Evolutionary conservation across 2,888 invertebrate species (phyloP), one percentile per base, ranked within the genome.

Genomic region (Noctuana brunneofusca): DNA sequence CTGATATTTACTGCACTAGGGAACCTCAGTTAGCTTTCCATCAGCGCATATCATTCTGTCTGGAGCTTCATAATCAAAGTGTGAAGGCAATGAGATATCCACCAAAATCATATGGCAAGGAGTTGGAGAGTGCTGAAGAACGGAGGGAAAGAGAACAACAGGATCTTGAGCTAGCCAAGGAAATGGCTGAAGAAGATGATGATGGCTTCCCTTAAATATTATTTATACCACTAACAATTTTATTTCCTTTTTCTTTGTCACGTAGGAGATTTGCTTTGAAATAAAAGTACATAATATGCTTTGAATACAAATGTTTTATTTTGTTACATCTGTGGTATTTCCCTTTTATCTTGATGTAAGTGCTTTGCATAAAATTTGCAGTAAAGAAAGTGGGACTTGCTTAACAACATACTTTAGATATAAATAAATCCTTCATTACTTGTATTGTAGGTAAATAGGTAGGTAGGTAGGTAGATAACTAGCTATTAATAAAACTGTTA

Each of bases 41-140:
- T 90, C 97, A 99, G 83, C 94, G 99, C 73, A 99, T 99, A 75
- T 96, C 97, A 1, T 99, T 99, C 86, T 99, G 99, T 79, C 92
- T 99, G 69, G 98, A 99, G 86, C 94, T 99, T 70, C 99, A 99
- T 81, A 99, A 99, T 86, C 98, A 99, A 87, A 99, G 99, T 87
- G 99, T 99, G 65, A 99, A 98, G 86, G 99, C 99, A 0, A 99
- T 99, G 98, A 94, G 99, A 70, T 99, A 99, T 91, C 99, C 99
- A 18, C 99, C 99, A 0, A 99, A 99, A 81, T 98, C 99, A 0
- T 99, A 99, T 90, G 99, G 99, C 18, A 98, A 98, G 80, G 99
- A 99, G 83, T 92, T 99, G 65, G 99, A 99, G 85, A 98, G 98
- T 73, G 98, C 98, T 14, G 98, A 98, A 88, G 98, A 99, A 78